phyloP scores from a whole-genome alignment of 2,888 invertebrate genomes.

The Chouioia cunea region DNA sequence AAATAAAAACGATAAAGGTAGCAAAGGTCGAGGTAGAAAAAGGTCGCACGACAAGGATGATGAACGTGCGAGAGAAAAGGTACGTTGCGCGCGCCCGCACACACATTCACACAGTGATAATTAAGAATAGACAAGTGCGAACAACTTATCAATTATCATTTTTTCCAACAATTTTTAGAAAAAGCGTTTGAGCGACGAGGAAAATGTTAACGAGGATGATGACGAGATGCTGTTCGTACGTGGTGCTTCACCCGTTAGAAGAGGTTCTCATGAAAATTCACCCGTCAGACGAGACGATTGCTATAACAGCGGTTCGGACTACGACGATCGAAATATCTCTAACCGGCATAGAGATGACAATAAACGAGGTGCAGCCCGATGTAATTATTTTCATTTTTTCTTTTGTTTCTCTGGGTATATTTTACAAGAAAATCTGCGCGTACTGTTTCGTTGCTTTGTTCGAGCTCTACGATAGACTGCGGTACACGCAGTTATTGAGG shows the following conservation, averaged over 20 bases:
- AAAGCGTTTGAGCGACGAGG: slow-evolving; percentile 68
- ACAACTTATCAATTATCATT: too few relatives aligned
- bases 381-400: slow-evolving; percentile 48
- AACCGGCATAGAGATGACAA: slow-evolving; percentile 67
- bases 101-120: too few relatives aligned
- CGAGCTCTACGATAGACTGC: too few relatives aligned
- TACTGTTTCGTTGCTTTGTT: background rate
- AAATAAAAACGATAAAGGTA: slow-evolving; percentile 56
- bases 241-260: slow-evolving; percentile 78
- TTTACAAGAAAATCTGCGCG: too few relatives aligned
- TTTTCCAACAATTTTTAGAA: too few relatives aligned
- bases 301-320: slow-evolving; percentile 72
- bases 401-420: slow-evolving; percentile 20
- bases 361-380: slow-evolving; percentile 60
- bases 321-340: slow-evolving; percentile 66
- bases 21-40: slow-evolving; percentile 59
- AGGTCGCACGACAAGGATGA: slow-evolving; percentile 69
- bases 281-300: slow-evolving; percentile 68
- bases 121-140: too few relatives aligned
- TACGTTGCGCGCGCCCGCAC: slow-evolving; percentile 38
- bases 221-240: slow-evolving; percentile 85
- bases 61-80: slow-evolving; percentile 69
- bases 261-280: slow-evolving; percentile 58
- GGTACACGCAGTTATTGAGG: too few relatives aligned
- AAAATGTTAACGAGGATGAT: slow-evolving; percentile 74